Percentiles rank a stretch among this genome's conserved stretches.
Evolutionary conservation across 2,113 vertebrate genomes (phyloP).

Genomic region (Nyctibius bracteatus): DNA sequence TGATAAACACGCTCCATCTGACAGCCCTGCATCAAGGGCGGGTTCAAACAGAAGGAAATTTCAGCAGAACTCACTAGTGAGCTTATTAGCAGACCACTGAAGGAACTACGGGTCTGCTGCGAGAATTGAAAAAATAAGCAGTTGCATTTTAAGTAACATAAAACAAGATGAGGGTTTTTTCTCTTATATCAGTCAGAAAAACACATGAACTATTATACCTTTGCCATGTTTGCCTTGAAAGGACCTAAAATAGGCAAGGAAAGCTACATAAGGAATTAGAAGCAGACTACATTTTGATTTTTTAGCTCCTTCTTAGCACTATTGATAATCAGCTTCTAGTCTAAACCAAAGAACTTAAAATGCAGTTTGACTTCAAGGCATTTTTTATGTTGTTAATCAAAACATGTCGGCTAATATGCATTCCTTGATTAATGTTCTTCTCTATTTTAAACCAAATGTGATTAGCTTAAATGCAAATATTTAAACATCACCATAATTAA

Average conservation of each 20-base stretch:
- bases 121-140: constrained; percentile 58
- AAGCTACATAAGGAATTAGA: constrained; percentile 4
- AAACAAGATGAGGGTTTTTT: not conserved
- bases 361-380: constrained; percentile 50
- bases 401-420: constrained; percentile 18
- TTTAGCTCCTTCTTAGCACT: constrained; percentile 8
- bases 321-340: constrained; percentile 39
- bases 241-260: not conserved
- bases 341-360: constrained; percentile 43
- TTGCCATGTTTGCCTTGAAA: not conserved
- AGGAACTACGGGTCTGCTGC: constrained; percentile 36
- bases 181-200: constrained; percentile 49
- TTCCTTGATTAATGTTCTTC: constrained; percentile 46
- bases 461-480: constrained; percentile 63
- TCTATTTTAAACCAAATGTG: constrained; percentile 54
- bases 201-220: constrained; percentile 23
- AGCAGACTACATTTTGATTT: constrained; percentile 5
- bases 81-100: constrained; percentile 48
- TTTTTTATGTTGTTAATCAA: constrained; percentile 52
- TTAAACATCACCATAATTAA: constrained; percentile 42
- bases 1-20: constrained; percentile 21
- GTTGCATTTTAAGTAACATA: constrained; percentile 62
- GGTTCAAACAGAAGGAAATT: constrained; percentile 37
- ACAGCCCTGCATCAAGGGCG: constrained; percentile 38
- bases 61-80: constrained; percentile 55